Conservation (phyloP, 2,113 vertebrate genomes). For the Chaetodon auriga region DNA sequence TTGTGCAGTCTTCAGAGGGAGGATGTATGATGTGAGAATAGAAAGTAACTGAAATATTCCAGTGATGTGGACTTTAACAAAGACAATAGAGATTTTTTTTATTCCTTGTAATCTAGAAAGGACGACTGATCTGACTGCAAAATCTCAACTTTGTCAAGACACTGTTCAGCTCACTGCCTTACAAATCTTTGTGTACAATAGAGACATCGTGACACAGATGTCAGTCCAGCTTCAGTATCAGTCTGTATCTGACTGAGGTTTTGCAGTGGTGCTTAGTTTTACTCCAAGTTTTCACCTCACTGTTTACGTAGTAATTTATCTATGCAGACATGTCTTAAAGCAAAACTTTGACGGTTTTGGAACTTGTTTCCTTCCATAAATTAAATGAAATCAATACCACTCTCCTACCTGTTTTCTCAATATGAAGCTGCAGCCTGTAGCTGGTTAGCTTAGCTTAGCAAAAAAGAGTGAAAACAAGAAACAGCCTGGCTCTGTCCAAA, state of each 20-base stretch:
- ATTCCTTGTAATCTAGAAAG: slow-evolving; percentile 18
- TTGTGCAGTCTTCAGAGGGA: not conserved
- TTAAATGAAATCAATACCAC: not conserved
- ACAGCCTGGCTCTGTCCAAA: not conserved
- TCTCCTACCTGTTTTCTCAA: not conserved
- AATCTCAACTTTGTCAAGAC: not conserved
- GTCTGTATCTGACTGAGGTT: not conserved
- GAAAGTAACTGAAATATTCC: slow-evolving; percentile 30
- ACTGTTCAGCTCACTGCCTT: not conserved
- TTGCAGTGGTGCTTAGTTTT: slow-evolving; percentile 6
- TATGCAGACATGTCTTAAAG: slow-evolving; percentile 7
- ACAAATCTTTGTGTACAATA: not conserved
- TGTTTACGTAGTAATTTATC: not conserved
- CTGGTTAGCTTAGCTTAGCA: not conserved
- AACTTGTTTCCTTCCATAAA: not conserved
- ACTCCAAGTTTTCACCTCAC: not conserved
- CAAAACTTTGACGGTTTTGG: slow-evolving; percentile 9
- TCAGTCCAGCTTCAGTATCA: not conserved
- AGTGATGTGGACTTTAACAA: not conserved
- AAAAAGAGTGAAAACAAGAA: not conserved
- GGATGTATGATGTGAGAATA: not conserved
- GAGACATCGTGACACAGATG: not conserved
- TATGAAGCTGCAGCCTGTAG: not conserved
- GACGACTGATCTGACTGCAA: slow-evolving; percentile 12
- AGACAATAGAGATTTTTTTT: slow-evolving; percentile 31